These are phyloP conservation scores for Psettodes erumei DNA, from an alignment of 2,113 vertebrate genomes.

Conservation along the genomic window DNA sequence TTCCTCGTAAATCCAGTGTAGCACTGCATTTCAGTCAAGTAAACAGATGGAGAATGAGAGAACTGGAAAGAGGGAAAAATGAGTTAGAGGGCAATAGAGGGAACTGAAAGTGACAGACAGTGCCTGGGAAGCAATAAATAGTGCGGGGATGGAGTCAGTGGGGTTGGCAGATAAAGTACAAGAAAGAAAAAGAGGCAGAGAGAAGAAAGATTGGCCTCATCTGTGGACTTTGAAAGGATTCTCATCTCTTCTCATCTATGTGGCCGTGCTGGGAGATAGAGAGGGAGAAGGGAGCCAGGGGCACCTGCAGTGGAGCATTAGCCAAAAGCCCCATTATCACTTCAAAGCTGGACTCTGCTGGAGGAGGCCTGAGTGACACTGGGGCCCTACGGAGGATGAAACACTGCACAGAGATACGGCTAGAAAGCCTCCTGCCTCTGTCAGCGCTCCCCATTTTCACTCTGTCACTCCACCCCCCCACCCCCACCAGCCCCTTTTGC, in stretches of 20 bases:
- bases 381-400: constrained; percentile 66
- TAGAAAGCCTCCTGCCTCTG: constrained; percentile 43
- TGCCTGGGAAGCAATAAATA: constrained; percentile 58
- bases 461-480: constrained; percentile 32
- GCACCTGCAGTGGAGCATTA: constrained; percentile 76
- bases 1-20: constrained; percentile 13
- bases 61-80: constrained; percentile 39
- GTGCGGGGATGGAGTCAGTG: constrained; percentile 58
- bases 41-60: constrained; percentile 32
- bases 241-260: constrained; percentile 70
- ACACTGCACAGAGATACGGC: constrained; percentile 55
- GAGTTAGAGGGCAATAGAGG: constrained; percentile 48
- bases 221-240: constrained; percentile 67
- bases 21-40: constrained; percentile 31
- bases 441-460: constrained; percentile 31
- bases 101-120: constrained; percentile 56
- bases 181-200: constrained; percentile 45
- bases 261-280: constrained; percentile 56
- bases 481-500: constrained; percentile 30
- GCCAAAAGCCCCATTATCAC: constrained; percentile 78
- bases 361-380: constrained; percentile 67
- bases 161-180: constrained; percentile 49
- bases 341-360: constrained; percentile 75
- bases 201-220: constrained; percentile 66
- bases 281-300: constrained; percentile 57